Conservation (phyloP, 2,113 vertebrate genomes). For the Saguinus midas region DNA sequence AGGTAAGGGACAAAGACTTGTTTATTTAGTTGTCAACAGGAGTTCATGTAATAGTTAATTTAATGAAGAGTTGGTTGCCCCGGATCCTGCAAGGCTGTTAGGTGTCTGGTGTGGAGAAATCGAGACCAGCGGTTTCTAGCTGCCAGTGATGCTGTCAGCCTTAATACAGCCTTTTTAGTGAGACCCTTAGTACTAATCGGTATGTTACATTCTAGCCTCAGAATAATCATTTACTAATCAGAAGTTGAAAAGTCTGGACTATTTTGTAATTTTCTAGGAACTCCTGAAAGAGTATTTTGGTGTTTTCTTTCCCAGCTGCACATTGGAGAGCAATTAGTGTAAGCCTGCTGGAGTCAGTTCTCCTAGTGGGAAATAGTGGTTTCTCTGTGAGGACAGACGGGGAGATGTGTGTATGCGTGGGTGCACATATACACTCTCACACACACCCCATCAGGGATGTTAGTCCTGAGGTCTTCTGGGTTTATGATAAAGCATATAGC, state of each 20-base stretch:
- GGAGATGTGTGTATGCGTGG: no score
- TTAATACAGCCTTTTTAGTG: neutral
- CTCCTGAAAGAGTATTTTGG: neutral
- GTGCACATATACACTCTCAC: no score
- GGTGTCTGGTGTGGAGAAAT: neutral
- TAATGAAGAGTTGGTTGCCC: neutral
- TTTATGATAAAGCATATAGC: neutral
- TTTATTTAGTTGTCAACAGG: neutral
- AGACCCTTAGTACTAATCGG: neutral
- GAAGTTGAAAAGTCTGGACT: neutral
- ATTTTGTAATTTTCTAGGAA: neutral
- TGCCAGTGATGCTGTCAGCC: neutral
- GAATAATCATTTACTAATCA: neutral
- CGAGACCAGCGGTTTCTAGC: neutral
- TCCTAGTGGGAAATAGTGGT: neutral
- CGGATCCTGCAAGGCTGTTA: neutral
- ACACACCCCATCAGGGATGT: neutral
- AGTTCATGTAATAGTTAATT: neutral
- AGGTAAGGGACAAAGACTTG: constrained; percentile 27
- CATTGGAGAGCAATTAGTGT: neutral
- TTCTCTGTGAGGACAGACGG: neutral
- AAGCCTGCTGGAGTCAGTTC: neutral
- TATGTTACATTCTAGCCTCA: neutral
- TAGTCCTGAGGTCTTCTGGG: neutral
- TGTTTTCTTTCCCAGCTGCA: neutral